A percentile compares a stretch with the other conserved stretches of the same genome.
Conservation (phyloP, 1,140 invertebrate genomes). For the Branchinecta lindahli region DNA sequence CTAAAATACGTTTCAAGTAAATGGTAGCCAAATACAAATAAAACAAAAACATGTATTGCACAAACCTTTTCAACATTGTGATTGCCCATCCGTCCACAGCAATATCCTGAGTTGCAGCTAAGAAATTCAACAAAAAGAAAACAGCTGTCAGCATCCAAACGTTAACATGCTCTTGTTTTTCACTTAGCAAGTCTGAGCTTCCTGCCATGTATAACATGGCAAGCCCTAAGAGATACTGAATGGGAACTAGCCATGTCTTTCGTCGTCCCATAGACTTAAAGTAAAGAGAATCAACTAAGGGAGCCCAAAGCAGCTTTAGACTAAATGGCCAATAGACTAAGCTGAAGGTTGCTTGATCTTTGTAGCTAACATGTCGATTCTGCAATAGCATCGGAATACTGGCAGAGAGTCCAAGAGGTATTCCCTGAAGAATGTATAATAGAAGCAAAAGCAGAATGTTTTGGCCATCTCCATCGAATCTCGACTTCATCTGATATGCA, state of each 20-base stretch:
- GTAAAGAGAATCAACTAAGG: slow-evolving; percentile 87
- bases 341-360: slow-evolving; percentile 93
- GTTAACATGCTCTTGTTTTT: slow-evolving; percentile 39
- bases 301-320: slow-evolving; percentile 94
- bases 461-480: slow-evolving; percentile 20
- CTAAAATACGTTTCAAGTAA: no score
- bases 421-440: slow-evolving; percentile 86
- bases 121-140: slow-evolving; percentile 85
- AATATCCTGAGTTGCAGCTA: slow-evolving; percentile 98
- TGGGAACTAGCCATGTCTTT: slow-evolving; percentile 93
- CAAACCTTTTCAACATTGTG: slow-evolving; percentile 84
- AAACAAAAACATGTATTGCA: no score
- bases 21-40: no score
- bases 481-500: neutral
- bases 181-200: slow-evolving; percentile 56
- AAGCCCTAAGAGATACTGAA: slow-evolving; percentile 60
- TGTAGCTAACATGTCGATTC: slow-evolving; percentile 74
- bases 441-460: slow-evolving; percentile 69
- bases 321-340: slow-evolving; percentile 97
- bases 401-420: slow-evolving; percentile 80
- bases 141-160: slow-evolving; percentile 62
- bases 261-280: slow-evolving; percentile 64
- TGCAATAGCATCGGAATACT: slow-evolving; percentile 91
- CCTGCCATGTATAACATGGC: slow-evolving; percentile 69
- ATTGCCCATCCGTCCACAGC: slow-evolving; percentile 99